Evolutionary conservation across 2,113 vertebrate genomes (phyloP).

Genomic region (Pteruthius melanotis): DNA sequence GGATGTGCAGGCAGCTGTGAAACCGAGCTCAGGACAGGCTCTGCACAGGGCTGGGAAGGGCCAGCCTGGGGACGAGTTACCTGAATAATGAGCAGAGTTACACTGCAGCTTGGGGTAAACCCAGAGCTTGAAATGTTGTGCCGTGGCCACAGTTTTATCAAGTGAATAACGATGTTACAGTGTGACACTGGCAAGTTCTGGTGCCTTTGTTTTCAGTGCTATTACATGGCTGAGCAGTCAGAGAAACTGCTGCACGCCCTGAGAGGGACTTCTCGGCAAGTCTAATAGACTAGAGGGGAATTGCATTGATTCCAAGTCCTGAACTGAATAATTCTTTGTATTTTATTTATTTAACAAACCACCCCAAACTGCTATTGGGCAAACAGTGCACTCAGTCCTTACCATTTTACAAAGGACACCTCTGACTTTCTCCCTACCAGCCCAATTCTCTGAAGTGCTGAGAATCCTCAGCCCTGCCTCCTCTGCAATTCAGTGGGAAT

Average conservation of each 20-base stretch:
- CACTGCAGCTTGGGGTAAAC: neutral
- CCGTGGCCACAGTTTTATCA: neutral
- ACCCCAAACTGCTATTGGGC: neutral
- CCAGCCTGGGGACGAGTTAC: neutral
- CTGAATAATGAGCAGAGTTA: neutral
- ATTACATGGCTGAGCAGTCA: slow-evolving; percentile 41
- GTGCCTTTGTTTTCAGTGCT: slow-evolving; percentile 16
- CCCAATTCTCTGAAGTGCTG: neutral
- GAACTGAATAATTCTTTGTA: neutral
- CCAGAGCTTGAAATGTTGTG: neutral
- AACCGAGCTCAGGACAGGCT: neutral
- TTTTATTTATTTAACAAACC: neutral
- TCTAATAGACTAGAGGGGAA: neutral
- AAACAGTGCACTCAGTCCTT: neutral
- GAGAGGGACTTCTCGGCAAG: neutral
- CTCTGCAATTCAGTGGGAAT: neutral
- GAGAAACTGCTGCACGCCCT: neutral
- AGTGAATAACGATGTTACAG: neutral
- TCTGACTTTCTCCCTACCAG: neutral
- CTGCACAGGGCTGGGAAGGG: neutral
- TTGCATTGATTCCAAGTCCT: neutral
- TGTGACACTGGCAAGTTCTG: neutral
- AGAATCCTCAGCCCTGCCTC: neutral
- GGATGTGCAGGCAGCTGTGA: slow-evolving; percentile 6
- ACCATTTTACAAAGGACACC: neutral